Evolutionary conservation across 2,888 invertebrate genomes (phyloP).

Genomic region (Griposia aprilina): DNA sequence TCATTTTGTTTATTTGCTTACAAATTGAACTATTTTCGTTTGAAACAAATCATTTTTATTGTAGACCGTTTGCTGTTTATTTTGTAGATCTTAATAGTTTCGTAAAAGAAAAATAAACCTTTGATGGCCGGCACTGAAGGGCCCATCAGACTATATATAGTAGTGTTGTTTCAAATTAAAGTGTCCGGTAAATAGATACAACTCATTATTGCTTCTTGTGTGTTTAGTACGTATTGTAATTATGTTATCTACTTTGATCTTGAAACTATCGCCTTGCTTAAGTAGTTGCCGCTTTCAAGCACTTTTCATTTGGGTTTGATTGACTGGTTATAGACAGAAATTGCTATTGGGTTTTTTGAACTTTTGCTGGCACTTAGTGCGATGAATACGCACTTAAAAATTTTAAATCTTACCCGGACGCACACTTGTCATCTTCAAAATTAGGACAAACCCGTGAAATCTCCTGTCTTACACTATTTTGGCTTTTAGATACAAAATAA

Average conservation of each 20-base stretch:
- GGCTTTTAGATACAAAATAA: not conserved
- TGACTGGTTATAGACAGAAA: not conserved
- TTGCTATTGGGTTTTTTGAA: not conserved
- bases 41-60: slow-evolving; percentile 45
- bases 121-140: slow-evolving; percentile 5
- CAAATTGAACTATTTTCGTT: slow-evolving; percentile 44
- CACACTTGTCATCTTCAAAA: not conserved
- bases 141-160: not conserved
- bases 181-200: not conserved
- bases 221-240: not conserved
- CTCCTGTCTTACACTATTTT: no score
- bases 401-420: not conserved
- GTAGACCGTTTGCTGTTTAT: slow-evolving; percentile 21
- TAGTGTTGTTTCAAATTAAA: not conserved
- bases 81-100: slow-evolving; percentile 11
- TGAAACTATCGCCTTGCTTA: not conserved
- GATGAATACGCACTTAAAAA: not conserved
- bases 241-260: not conserved
- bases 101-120: slow-evolving; percentile 13
- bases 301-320: not conserved
- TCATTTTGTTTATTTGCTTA: slow-evolving; percentile 53
- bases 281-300: not conserved
- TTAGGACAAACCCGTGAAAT: not conserved
- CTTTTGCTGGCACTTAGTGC: not conserved
- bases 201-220: not conserved